These are phyloP conservation scores for Leguminivora glycinivorella DNA, from an alignment of 1,140 invertebrate species.

Conservation along the genomic window DNA sequence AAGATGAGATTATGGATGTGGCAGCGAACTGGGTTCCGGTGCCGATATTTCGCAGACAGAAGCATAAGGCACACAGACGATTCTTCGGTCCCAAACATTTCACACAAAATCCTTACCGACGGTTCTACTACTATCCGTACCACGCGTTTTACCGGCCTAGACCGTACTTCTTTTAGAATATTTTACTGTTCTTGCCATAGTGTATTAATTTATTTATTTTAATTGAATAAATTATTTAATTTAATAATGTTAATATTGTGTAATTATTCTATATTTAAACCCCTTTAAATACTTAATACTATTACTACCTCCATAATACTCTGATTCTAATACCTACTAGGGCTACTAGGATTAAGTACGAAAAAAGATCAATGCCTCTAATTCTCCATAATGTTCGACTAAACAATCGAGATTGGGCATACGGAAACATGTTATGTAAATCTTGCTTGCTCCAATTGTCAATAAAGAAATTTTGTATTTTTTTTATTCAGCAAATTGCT, in stretches of 20 bases:
- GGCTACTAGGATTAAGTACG: too few relatives aligned
- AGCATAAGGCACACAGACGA: conserved; percentile 40
- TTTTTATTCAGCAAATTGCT: too few relatives aligned
- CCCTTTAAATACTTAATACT: too few relatives aligned
- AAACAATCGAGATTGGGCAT: too few relatives aligned
- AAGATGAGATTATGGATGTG: conserved; percentile 67
- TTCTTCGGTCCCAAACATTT: conserved; percentile 53
- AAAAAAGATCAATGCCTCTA: too few relatives aligned
- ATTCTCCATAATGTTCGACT: too few relatives aligned
- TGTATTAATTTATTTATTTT: conserved; percentile 34
- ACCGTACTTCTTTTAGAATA: conserved; percentile 56
- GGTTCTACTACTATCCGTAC: conserved; percentile 53
- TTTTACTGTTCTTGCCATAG: conserved; percentile 36
- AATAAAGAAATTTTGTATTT: too few relatives aligned
- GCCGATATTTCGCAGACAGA: conserved; percentile 51
- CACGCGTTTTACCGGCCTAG: conserved; percentile 57
- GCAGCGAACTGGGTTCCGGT: conserved; percentile 62
- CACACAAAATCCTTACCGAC: conserved; percentile 47
- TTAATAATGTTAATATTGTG: not conserved
- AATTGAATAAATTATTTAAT: conserved; percentile 30
- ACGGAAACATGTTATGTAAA: too few relatives aligned
- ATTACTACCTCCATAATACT: too few relatives aligned
- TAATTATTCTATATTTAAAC: too few relatives aligned
- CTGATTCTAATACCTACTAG: too few relatives aligned
- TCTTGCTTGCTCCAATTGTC: too few relatives aligned